phyloP scores from a whole-genome alignment of 2,888 invertebrate genomes.

The Cataglyphis albicans region DNA sequence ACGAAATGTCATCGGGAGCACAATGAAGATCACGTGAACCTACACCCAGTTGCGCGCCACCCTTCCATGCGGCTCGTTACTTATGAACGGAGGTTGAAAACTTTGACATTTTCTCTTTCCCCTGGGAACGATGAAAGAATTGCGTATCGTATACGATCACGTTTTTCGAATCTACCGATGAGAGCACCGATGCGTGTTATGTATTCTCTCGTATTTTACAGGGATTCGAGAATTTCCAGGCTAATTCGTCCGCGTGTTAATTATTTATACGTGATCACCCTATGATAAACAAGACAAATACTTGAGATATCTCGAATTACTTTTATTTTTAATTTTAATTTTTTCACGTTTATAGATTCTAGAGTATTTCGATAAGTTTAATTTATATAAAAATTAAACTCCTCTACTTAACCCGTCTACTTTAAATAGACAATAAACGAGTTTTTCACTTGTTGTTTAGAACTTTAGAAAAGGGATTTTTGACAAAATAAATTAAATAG shows the following conservation, averaged over 20 bases:
- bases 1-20: constrained; percentile 45
- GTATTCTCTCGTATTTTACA: constrained; percentile 8
- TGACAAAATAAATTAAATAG: neutral
- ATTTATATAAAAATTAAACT: neutral
- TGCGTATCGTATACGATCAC: constrained; percentile 1
- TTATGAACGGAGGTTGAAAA: constrained; percentile 50
- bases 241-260: constrained; percentile 24
- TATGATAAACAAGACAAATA: constrained; percentile 14
- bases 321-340: neutral
- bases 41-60: neutral
- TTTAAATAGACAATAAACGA: neutral
- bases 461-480: neutral
- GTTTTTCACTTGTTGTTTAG: neutral
- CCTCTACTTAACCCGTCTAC: neutral
- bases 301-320: neutral
- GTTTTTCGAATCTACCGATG: constrained; percentile 9
- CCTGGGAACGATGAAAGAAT: constrained; percentile 7
- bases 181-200: neutral
- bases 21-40: constrained; percentile 47
- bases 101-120: constrained; percentile 49
- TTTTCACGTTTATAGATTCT: neutral
- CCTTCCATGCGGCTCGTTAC: constrained; percentile 22
- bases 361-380: neutral
- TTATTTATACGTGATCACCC: constrained; percentile 20
- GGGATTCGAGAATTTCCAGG: neutral